Percentiles rank a stretch among this genome's conserved stretches.
Conservation (phyloP, 1,140 invertebrate genomes). For the Littorina saxatilis region DNA sequence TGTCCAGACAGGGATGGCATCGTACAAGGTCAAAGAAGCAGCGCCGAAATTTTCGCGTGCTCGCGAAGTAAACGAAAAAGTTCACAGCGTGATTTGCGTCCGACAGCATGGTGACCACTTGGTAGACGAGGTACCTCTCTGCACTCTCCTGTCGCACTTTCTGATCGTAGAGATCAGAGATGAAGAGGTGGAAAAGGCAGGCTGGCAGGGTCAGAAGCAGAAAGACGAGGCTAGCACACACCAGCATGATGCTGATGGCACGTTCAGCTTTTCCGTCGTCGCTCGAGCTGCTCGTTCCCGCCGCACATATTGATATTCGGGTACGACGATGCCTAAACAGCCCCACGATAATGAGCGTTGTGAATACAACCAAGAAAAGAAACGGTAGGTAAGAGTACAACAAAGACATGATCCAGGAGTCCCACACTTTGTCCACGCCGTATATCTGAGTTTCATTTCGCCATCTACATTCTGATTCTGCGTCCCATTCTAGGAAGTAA, state of each 20-base stretch:
- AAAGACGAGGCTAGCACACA: conserved; percentile 43
- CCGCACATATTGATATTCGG: not conserved
- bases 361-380: conserved; percentile 27
- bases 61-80: conserved; percentile 48
- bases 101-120: conserved; percentile 6
- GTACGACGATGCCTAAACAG: not conserved
- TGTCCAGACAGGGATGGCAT: no score
- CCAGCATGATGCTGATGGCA: conserved; percentile 39
- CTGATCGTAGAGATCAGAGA: conserved; percentile 14
- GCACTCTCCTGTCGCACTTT: not conserved
- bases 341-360: conserved; percentile 32
- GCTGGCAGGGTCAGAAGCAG: conserved; percentile 38
- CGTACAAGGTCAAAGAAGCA: not conserved
- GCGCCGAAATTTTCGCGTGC: conserved; percentile 33
- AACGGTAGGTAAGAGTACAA: conserved; percentile 36
- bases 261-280: not conserved
- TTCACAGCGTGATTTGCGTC: conserved; percentile 42
- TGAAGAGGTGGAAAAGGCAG: not conserved
- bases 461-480: not conserved
- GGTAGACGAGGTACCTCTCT: not conserved
- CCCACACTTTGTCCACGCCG: not conserved
- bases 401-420: conserved; percentile 33
- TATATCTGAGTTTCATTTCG: not conserved
- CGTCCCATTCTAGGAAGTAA: not conserved
- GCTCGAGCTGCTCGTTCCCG: not conserved